Evolutionary conservation across 2,797 vertebrate genomes (phyloP).

Genomic region (Gymnothorax javanicus): DNA sequence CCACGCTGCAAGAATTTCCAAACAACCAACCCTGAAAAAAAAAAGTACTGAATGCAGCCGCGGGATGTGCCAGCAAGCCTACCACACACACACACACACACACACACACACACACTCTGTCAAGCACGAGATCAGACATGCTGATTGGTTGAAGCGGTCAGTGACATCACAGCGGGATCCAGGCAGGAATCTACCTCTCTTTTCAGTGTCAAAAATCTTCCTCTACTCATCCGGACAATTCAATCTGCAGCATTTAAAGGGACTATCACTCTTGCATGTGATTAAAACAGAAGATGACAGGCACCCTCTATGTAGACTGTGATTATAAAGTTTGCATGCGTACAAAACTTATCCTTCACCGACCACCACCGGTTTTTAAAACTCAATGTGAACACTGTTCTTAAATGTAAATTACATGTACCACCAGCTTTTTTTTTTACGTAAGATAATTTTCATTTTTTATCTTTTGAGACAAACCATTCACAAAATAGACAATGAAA

Average conservation of each 20-base stretch:
- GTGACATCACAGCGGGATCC: background rate
- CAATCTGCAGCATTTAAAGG: no score
- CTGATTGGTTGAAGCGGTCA: background rate
- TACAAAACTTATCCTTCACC: no score
- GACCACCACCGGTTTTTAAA: no score
- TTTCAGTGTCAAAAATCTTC: no score
- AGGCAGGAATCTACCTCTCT: background rate
- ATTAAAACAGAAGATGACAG: no score
- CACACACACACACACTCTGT: background rate
- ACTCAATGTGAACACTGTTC: no score
- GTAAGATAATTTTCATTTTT: background rate
- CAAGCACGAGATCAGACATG: background rate
- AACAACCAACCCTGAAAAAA: slow-evolving; percentile 18
- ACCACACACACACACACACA: background rate
- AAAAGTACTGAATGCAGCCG: background rate
- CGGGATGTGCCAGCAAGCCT: slow-evolving; percentile 1
- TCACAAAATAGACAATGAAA: background rate
- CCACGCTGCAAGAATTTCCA: slow-evolving; percentile 12
- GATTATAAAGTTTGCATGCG: no score
- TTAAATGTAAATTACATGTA: background rate
- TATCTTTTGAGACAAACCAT: no score
- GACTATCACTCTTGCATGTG: no score
- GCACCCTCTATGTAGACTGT: no score
- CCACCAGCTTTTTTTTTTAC: background rate
- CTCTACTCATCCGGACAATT: no score